phyloP scores from a whole-genome alignment of 2,113 vertebrate genomes.

The Ciconia boyciana region DNA sequence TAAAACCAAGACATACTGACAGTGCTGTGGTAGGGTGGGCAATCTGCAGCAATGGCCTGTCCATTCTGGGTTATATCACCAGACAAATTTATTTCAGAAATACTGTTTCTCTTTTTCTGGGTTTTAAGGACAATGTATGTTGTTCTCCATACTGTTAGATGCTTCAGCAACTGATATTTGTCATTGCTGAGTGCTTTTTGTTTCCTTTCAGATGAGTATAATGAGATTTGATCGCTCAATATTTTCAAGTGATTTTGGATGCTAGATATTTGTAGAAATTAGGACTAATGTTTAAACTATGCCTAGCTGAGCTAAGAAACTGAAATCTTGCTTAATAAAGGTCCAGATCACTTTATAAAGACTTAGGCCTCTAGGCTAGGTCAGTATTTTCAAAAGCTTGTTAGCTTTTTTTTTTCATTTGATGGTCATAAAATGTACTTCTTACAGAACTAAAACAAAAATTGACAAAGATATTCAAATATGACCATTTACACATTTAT shows the following conservation, averaged over 20 bases:
- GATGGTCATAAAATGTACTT: not conserved
- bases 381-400: not conserved
- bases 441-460: not conserved
- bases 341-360: not conserved
- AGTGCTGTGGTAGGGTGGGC: not conserved
- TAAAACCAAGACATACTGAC: not conserved
- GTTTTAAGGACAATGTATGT: not conserved
- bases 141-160: not conserved
- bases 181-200: not conserved
- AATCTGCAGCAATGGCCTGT: not conserved
- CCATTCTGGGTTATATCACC: fast-evolving
- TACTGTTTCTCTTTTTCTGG: not conserved
- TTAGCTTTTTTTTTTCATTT: not conserved
- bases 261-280: not conserved
- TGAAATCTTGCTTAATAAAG: not conserved
- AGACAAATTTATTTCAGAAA: not conserved
- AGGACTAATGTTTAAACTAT: not conserved
- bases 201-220: not conserved
- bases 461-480: not conserved
- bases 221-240: not conserved
- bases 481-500: not conserved
- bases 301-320: not conserved
- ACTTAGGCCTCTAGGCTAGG: not conserved
- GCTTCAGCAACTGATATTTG: not conserved
- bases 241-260: not conserved